Evolutionary conservation across 2,797 vertebrate genomes (phyloP).

Genomic region (Gymnoscopelus braueri): DNA sequence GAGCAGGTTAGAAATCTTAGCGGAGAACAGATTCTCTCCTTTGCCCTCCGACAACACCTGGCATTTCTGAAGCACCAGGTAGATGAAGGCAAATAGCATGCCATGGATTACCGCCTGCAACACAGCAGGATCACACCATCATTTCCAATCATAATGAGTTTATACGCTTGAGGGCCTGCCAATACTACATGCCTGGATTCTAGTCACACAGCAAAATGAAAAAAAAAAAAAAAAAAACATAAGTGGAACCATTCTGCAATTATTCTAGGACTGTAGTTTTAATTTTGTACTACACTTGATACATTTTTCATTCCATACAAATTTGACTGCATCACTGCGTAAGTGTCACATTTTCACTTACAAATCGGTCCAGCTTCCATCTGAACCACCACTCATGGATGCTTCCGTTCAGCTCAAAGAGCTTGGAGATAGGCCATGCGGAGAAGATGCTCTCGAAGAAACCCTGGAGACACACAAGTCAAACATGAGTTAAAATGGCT

Average conservation of each 20-base stretch:
- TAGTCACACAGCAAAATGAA: no score
- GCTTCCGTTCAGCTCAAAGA: conserved; percentile 93
- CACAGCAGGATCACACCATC: neutral
- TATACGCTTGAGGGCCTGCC: no score
- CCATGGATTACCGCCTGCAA: conserved; percentile 93
- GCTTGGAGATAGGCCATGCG: conserved; percentile 92
- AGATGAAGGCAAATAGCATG: conserved; percentile 95
- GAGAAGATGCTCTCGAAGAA: conserved; percentile 95
- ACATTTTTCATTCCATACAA: no score
- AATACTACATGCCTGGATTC: no score
- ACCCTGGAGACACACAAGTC: conserved; percentile 74
- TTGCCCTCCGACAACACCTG: conserved; percentile 92
- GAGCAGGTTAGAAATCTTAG: conserved; percentile 89
- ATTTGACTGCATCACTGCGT: neutral
- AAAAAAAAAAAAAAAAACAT: no score
- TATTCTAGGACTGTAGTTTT: no score
- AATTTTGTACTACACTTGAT: no score
- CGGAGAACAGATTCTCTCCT: conserved; percentile 92
- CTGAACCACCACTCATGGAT: conserved; percentile 99
- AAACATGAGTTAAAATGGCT: no score
- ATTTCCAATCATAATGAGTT: no score
- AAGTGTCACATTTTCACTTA: conserved; percentile 78
- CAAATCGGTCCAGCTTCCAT: conserved; percentile 97
- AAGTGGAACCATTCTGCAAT: no score
- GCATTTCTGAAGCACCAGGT: conserved; percentile 92